phyloP scores from a whole-genome alignment of 2,113 vertebrate genomes.

The Pyxicephalus adspersus region DNA sequence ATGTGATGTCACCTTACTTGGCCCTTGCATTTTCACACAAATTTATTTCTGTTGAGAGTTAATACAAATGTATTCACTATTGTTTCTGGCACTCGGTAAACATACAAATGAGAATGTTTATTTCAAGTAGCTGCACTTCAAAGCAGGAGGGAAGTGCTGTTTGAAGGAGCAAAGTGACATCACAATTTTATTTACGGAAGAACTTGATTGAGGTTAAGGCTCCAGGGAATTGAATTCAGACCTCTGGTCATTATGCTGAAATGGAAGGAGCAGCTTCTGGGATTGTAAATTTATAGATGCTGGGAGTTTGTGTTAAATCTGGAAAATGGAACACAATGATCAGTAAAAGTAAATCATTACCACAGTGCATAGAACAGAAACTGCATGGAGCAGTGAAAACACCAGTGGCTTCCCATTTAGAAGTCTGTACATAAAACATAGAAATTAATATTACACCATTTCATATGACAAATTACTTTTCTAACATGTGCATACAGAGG shows the following conservation, averaged over 20 bases:
- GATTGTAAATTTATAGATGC: constrained; percentile 32
- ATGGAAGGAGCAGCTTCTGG: background rate
- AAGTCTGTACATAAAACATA: background rate
- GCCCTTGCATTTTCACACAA: no score
- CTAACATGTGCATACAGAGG: no score
- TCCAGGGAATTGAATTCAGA: background rate
- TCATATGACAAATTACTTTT: no score
- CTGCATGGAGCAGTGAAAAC: background rate
- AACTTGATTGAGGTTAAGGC: constrained; percentile 34
- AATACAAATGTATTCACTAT: background rate
- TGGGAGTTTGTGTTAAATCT: constrained; percentile 2
- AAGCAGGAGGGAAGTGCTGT: background rate
- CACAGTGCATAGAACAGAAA: background rate
- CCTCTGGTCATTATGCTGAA: constrained; percentile 18
- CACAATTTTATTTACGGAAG: constrained; percentile 32
- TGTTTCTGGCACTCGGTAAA: background rate
- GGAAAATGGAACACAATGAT: constrained; percentile 11
- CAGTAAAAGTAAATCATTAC: constrained; percentile 15
- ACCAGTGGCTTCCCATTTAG: background rate
- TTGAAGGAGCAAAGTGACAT: constrained; percentile 8
- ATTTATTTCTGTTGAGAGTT: background rate
- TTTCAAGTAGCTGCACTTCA: background rate
- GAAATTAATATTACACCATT: background rate
- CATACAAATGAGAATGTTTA: background rate
- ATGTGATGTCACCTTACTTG: no score